Evolutionary conservation across 2,797 vertebrate genomes (phyloP), one percentile per base, ranked within the genome.

Genomic region (Brotula barbata): DNA sequence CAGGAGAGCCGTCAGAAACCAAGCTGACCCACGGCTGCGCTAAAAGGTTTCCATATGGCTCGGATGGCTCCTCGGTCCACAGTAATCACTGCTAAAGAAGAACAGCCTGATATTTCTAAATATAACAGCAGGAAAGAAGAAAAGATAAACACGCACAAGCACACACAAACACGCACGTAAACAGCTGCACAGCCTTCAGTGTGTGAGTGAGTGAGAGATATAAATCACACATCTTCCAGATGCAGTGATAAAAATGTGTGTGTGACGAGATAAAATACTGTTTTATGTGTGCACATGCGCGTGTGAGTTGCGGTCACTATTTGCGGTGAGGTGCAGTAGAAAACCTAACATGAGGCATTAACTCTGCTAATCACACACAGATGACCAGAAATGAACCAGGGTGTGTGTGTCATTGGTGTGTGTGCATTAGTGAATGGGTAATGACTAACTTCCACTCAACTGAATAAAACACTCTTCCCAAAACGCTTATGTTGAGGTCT

Each of bases 341-440:
- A 78, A 85, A 85, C 85, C 86, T 81, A 85, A 85, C 81, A 84
- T 47, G 36, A 87, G n/a, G 77, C 77, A 87, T 87, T 88, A 87
- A 78, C 78, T 82, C 70, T 54, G 53, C 80, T 87, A 88, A 89
- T 88, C 76, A 85, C 68, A 78, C 81, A 76, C 87, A 89, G 85
- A 88, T 86, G 85, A 85, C 82, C 76, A 78, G 78, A 68, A 58
- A 70, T 52, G 66, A 75, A 71, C 40, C 61, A 53, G 1, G 7
- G 41, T 36, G 65, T 50, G 44, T 39, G 34, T 19, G 22, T n/a
- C 51, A 60, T 42, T 36, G 20, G 37, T 28, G 36, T 41, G 57
- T 28, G n/a, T 42, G 56, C 48, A 31, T 28, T 15, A 56, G 64
- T 45, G 46, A 75, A 34, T 54, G 58, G 16, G 52, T 80, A 63